phyloP scores from a whole-genome alignment of 2,797 vertebrate species.

The Rhinophrynus dorsalis region DNA sequence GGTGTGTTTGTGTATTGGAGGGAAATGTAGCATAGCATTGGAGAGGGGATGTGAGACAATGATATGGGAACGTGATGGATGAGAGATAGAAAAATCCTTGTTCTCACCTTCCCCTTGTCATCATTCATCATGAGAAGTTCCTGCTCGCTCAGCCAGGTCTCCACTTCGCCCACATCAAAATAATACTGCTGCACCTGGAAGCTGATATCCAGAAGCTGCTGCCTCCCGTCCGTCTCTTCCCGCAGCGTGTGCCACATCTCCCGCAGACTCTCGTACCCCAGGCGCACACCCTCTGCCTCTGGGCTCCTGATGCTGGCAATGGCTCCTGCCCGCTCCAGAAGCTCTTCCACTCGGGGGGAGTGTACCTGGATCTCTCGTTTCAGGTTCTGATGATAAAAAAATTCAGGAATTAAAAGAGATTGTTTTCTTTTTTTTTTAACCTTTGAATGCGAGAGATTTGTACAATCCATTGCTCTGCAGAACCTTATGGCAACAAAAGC shows the following conservation, averaged over 20 bases:
- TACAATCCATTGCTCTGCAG: too few relatives aligned
- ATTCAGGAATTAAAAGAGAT: too few relatives aligned
- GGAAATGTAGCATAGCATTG: too few relatives aligned
- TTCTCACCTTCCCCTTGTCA: constrained; percentile 89
- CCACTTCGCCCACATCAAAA: constrained; percentile 88
- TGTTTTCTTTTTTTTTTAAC: too few relatives aligned
- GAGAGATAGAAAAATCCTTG: too few relatives aligned
- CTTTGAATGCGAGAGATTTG: too few relatives aligned
- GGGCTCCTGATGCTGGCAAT: constrained; percentile 82
- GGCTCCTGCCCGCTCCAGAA: constrained; percentile 77
- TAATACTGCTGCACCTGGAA: constrained; percentile 92
- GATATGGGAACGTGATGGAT: too few relatives aligned
- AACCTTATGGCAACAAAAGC: too few relatives aligned
- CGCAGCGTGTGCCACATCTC: constrained; percentile 79
- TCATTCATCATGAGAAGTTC: constrained; percentile 95
- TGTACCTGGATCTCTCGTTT: constrained; percentile 87
- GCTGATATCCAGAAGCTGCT: constrained; percentile 83
- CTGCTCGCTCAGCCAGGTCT: constrained; percentile 93
- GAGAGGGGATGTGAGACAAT: too few relatives aligned
- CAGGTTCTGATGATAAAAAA: constrained; percentile 61
- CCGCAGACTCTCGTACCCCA: constrained; percentile 76
- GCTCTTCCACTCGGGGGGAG: constrained; percentile 78
- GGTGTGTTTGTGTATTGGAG: too few relatives aligned
- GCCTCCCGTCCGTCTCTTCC: constrained; percentile 79
- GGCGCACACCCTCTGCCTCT: constrained; percentile 74